Percentiles rank a stretch among this genome's conserved stretches.
phyloP scores from a whole-genome alignment of 30 jellyfish, hydroid and myxozoan species.

The Turritopsis rubra region DNA sequence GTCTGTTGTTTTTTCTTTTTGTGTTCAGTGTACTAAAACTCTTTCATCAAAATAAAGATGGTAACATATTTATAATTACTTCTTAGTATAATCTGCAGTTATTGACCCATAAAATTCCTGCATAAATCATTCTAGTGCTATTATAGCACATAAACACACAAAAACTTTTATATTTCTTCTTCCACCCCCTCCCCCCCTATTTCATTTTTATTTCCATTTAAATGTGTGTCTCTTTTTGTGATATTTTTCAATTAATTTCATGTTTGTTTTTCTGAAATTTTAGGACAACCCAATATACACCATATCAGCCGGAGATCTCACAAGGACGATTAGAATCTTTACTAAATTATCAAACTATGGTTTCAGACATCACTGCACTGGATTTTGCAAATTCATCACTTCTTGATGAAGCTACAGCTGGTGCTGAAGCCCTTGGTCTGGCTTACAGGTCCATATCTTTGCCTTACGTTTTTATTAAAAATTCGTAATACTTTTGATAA shows the following conservation, averaged over 20 bases:
- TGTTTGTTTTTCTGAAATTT: background rate
- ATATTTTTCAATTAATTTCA: background rate
- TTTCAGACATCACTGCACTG: slow-evolving; percentile 71
- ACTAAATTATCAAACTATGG: slow-evolving; percentile 83
- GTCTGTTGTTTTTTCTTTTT: background rate
- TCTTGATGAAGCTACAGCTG: slow-evolving; percentile 96
- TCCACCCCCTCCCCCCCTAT: too few species aligned
- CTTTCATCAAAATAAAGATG: too few species aligned
- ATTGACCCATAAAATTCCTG: too few species aligned
- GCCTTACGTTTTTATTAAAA: background rate
- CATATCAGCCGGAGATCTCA: slow-evolving; percentile 85
- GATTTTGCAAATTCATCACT: slow-evolving; percentile 88
- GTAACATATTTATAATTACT: too few species aligned
- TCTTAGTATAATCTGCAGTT: too few species aligned
- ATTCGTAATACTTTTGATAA: too few species aligned
- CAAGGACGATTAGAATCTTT: slow-evolving; percentile 97
- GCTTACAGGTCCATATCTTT: slow-evolving; percentile 62
- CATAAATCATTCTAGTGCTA: too few species aligned
- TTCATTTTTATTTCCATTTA: too few species aligned
- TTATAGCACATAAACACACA: too few species aligned
- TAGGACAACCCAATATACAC: slow-evolving; percentile 96
- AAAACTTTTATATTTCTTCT: too few species aligned
- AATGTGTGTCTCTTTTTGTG: too few species aligned
- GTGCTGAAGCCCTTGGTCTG: slow-evolving; percentile 94
- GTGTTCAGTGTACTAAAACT: too few species aligned